Conservation (phyloP, 2,888 invertebrate species). For the Dilophus febrilis region DNA sequence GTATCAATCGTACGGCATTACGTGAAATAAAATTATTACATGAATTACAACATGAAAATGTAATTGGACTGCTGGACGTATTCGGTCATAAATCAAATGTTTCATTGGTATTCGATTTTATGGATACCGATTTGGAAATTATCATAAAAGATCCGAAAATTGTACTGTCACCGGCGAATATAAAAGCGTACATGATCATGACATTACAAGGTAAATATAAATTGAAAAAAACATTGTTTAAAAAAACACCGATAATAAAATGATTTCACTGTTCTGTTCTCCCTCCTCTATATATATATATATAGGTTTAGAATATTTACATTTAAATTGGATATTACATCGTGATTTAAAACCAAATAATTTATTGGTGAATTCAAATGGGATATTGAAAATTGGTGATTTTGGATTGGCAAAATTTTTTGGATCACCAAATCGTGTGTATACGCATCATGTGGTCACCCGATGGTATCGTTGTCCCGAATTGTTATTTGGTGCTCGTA, state of each 20-base stretch:
- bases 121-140: conserved; percentile 98
- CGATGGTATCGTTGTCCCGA: conserved; percentile 90
- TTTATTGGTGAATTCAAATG: conserved; percentile 79
- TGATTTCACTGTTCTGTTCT: not conserved
- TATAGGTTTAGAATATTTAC: conserved; percentile 77
- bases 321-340: conserved; percentile 91
- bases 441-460: conserved; percentile 96
- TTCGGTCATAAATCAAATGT: conserved; percentile 98
- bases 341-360: conserved; percentile 99
- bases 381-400: conserved; percentile 93
- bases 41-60: conserved; percentile 84
- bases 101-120: conserved; percentile 96
- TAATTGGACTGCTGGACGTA: conserved; percentile 86
- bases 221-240: too few relatives aligned
- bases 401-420: conserved; percentile 96
- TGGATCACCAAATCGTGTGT: conserved; percentile 89
- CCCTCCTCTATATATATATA: conserved; percentile 7
- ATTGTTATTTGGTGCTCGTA: conserved; percentile 82
- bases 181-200: conserved; percentile 92
- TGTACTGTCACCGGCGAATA: conserved; percentile 77
- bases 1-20: conserved; percentile 93
- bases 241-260: not conserved
- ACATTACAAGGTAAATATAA: conserved; percentile 53
- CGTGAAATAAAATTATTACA: conserved; percentile 96
- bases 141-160: conserved; percentile 77